These are phyloP conservation scores for Heterocephalus glaber DNA, from an alignment of 2,113 vertebrate species.

Conservation along the genomic window DNA sequence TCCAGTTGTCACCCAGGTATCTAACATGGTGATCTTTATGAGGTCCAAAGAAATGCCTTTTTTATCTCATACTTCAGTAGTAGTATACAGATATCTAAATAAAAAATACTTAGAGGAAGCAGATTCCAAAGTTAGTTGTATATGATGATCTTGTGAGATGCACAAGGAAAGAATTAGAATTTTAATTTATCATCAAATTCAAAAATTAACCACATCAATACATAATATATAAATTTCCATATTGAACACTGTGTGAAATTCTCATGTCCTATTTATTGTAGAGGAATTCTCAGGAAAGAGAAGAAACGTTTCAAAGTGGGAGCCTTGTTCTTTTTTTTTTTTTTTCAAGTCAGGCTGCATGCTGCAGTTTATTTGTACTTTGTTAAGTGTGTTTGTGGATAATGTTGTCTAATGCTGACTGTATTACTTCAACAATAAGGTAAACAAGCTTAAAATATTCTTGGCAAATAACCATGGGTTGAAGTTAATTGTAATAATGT, in stretches of 20 bases:
- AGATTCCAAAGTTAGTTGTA: neutral
- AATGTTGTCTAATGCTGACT: neutral
- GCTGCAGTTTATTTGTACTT: neutral
- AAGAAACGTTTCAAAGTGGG: neutral
- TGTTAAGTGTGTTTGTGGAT: neutral
- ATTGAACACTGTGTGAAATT: neutral
- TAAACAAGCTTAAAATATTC: conserved; percentile 7
- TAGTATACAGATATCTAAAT: neutral
- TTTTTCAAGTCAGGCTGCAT: neutral
- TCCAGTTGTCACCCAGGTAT: conserved; percentile 5
- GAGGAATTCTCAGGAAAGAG: neutral
- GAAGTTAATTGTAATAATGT: neutral
- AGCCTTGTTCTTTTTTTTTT: neutral
- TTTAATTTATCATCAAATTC: conserved; percentile 10
- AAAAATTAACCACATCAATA: neutral
- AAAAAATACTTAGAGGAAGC: neutral
- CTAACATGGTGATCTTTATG: neutral
- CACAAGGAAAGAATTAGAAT: neutral
- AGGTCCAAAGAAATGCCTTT: conserved; percentile 19
- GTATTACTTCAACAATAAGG: neutral
- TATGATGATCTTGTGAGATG: neutral
- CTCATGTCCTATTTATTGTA: neutral
- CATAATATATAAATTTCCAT: neutral
- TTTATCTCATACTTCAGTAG: neutral
- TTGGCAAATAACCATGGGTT: neutral